These are phyloP conservation scores for Eupithecia dodoneata DNA, from an alignment of 2,888 invertebrate species.

Conservation along the genomic window DNA sequence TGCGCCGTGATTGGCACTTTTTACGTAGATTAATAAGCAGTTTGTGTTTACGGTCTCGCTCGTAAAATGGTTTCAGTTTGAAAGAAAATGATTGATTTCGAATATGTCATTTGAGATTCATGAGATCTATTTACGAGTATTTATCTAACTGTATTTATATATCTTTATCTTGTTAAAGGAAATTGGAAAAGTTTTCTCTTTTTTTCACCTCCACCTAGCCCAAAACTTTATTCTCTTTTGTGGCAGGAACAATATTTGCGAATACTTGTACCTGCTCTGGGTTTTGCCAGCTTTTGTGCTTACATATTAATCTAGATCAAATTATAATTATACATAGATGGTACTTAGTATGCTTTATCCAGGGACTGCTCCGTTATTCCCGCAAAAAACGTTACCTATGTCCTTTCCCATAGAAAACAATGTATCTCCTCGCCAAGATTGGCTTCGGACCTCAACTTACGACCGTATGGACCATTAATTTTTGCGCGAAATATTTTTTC, in stretches of 20 bases:
- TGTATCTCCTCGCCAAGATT: not conserved
- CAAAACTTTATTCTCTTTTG: not conserved
- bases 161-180: not conserved
- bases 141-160: not conserved
- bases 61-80: constrained; percentile 27
- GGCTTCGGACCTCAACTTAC: not conserved
- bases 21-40: constrained; percentile 41
- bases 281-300: not conserved
- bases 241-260: not conserved
- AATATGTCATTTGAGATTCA: constrained; percentile 19
- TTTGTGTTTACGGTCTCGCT: constrained; percentile 51
- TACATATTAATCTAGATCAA: not conserved
- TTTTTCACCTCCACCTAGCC: not conserved
- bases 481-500: not conserved
- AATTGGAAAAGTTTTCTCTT: not conserved
- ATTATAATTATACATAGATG: not conserved
- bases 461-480: not conserved
- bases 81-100: constrained; percentile 19
- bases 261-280: not conserved
- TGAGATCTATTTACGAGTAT: not conserved
- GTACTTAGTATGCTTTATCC: not conserved
- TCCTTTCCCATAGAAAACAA: too few species aligned
- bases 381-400: not conserved
- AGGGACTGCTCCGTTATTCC: not conserved
- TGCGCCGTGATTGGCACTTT: constrained; percentile 63